Percentiles rank a stretch among this genome's conserved stretches.
Conservation (phyloP, 2,113 vertebrate genomes). For the Xenus cinereus region DNA sequence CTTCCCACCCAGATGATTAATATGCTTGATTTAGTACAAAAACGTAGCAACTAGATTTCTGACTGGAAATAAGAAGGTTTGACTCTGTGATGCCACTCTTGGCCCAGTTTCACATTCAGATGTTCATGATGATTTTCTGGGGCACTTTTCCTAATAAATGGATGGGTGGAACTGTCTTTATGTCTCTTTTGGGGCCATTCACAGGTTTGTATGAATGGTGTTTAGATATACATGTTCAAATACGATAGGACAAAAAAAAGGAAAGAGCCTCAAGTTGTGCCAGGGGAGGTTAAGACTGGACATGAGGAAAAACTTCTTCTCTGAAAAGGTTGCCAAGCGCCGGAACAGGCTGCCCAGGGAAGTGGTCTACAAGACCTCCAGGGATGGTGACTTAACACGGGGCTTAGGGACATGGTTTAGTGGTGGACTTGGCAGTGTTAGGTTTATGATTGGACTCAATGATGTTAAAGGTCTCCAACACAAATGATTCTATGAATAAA, state of each 20-base stretch:
- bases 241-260: neutral
- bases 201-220: neutral
- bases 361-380: neutral
- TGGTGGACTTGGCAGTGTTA: neutral
- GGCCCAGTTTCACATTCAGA: neutral
- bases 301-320: neutral
- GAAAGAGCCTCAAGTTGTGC: neutral
- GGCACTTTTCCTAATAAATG: neutral
- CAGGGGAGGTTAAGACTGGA: neutral
- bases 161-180: neutral
- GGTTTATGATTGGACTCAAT: fast-evolving
- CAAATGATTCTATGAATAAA: neutral
- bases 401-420: neutral
- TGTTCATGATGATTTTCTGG: neutral
- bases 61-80: neutral
- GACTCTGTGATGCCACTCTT: neutral
- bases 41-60: neutral
- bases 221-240: neutral
- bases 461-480: neutral
- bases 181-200: neutral
- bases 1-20: neutral
- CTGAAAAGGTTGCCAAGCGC: neutral
- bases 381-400: no score
- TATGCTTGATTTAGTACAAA: neutral
- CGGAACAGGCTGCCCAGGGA: neutral